These are phyloP conservation scores for Neoseiulus cucumeris DNA, from an alignment of 1,140 invertebrate genomes.

Conservation along the genomic window DNA sequence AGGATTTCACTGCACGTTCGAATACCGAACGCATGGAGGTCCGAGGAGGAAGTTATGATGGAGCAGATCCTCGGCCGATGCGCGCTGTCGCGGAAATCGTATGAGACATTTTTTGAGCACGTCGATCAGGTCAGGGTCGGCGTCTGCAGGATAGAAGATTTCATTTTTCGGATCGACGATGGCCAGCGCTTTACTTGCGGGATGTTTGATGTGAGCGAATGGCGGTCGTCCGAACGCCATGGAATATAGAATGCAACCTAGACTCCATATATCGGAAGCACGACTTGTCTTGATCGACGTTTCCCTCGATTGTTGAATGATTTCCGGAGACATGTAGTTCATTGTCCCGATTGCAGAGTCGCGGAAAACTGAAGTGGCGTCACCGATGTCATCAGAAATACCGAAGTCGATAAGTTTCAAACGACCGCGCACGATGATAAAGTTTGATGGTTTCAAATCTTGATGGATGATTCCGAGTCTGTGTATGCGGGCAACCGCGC, in stretches of 20 bases:
- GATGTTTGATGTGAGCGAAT: slow-evolving; percentile 58
- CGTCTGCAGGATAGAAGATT: slow-evolving; percentile 47
- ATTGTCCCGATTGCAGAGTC: slow-evolving; percentile 57
- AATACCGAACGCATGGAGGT: not conserved
- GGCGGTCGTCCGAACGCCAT: slow-evolving; percentile 75
- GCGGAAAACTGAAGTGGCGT: slow-evolving; percentile 72
- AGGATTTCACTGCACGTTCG: too few species aligned
- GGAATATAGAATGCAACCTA: slow-evolving; percentile 88
- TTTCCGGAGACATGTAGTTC: slow-evolving; percentile 90
- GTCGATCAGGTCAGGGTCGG: slow-evolving; percentile 25
- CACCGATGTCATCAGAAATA: slow-evolving; percentile 75
- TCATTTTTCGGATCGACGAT: slow-evolving; percentile 51
- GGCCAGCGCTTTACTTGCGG: slow-evolving; percentile 51
- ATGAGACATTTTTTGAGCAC: slow-evolving; percentile 24
- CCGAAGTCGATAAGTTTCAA: slow-evolving; percentile 96
- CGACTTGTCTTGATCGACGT: slow-evolving; percentile 48
- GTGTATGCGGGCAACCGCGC: slow-evolving; percentile 74
- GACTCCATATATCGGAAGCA: slow-evolving; percentile 89
- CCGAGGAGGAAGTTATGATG: slow-evolving; percentile 37
- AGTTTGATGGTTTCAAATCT: slow-evolving; percentile 92
- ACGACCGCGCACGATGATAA: slow-evolving; percentile 60
- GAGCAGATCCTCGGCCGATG: slow-evolving; percentile 47
- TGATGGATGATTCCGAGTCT: slow-evolving; percentile 82
- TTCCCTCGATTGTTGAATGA: slow-evolving; percentile 29
- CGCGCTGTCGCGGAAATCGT: slow-evolving; percentile 42